phyloP scores from a whole-genome alignment of 2,797 vertebrate genomes.

The Oophaga sylvatica region DNA sequence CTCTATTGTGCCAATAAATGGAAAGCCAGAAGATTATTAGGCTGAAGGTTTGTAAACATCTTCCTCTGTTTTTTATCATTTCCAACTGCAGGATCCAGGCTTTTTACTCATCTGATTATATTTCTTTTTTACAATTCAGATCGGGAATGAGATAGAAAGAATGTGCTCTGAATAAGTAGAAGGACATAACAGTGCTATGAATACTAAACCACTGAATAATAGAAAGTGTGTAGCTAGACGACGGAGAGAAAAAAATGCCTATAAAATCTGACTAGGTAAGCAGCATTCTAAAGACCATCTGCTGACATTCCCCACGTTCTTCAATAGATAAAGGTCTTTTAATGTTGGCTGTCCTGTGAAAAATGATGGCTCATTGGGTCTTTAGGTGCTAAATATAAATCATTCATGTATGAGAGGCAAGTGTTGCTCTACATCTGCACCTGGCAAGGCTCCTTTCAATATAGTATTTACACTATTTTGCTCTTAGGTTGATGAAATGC shows the following conservation, averaged over 20 bases:
- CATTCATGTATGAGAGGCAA: conserved; percentile 28
- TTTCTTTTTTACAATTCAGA: conserved; percentile 61
- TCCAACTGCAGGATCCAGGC: conserved; percentile 57
- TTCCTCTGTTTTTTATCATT: conserved; percentile 17
- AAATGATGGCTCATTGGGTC: conserved; percentile 54
- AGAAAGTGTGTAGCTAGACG: conserved; percentile 57
- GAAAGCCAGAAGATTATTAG: conserved; percentile 44
- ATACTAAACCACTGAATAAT: conserved; percentile 63
- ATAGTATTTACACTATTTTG: conserved; percentile 5
- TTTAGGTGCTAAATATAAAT: conserved; percentile 56
- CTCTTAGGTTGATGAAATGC: conserved; percentile 24
- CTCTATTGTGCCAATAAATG: conserved; percentile 55
- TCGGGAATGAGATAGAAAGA: conserved; percentile 58
- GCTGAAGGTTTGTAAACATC: conserved; percentile 56
- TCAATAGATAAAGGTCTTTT: conserved; percentile 59
- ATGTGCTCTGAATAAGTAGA: conserved; percentile 61
- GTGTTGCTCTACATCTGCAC: conserved; percentile 4
- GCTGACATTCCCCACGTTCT: conserved; percentile 59
- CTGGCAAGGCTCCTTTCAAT: not conserved
- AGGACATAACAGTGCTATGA: conserved; percentile 61
- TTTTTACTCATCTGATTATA: conserved; percentile 60
- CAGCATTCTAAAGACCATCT: conserved; percentile 61
- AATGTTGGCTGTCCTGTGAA: conserved; percentile 51
- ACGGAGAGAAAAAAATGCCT: conserved; percentile 53
- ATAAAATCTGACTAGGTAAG: conserved; percentile 65